A percentile compares a stretch with the other conserved stretches of the same genome.
phyloP scores from a whole-genome alignment of 2,113 vertebrate species.

The Pterocles orientalis region DNA sequence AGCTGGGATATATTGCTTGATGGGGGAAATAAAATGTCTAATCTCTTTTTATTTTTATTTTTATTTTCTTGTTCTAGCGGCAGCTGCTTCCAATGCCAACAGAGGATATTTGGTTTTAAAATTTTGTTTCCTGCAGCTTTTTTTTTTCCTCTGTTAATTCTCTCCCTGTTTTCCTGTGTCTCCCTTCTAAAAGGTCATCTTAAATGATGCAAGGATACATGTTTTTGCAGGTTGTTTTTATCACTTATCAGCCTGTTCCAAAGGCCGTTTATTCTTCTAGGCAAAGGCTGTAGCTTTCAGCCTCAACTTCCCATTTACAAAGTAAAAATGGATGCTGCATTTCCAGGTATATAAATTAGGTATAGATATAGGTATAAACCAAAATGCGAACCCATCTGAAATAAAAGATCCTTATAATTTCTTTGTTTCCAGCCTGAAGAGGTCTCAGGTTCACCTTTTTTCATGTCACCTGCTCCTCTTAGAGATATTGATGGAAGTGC shows the following conservation, averaged over 20 bases:
- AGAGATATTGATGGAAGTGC: constrained; percentile 53
- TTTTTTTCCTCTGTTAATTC: background rate
- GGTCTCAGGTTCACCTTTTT: constrained; percentile 44
- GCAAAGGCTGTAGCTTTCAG: constrained; percentile 57
- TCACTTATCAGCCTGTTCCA: constrained; percentile 44
- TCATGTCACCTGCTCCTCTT: constrained; percentile 37
- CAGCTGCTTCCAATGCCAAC: constrained; percentile 31
- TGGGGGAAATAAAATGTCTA: constrained; percentile 64
- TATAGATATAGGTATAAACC: constrained; percentile 20
- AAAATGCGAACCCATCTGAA: constrained; percentile 35
- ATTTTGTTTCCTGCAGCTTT: constrained; percentile 25
- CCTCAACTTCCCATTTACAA: constrained; percentile 25
- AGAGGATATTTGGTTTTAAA: background rate
- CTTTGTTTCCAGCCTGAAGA: constrained; percentile 44
- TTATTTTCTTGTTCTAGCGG: constrained; percentile 48
- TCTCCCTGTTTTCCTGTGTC: background rate
- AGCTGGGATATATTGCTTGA: constrained; percentile 75
- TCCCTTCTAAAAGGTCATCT: constrained; percentile 65
- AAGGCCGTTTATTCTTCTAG: constrained; percentile 39
- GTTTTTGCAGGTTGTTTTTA: constrained; percentile 54
- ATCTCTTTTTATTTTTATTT: constrained; percentile 71
- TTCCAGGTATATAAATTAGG: constrained; percentile 25
- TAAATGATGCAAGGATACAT: constrained; percentile 56
- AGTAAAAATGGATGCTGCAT: constrained; percentile 32
- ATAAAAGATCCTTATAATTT: constrained; percentile 45